Evolutionary conservation across 2,113 vertebrate genomes (phyloP), one percentile per base, ranked within the genome.

Genomic region (Upupa epops): DNA sequence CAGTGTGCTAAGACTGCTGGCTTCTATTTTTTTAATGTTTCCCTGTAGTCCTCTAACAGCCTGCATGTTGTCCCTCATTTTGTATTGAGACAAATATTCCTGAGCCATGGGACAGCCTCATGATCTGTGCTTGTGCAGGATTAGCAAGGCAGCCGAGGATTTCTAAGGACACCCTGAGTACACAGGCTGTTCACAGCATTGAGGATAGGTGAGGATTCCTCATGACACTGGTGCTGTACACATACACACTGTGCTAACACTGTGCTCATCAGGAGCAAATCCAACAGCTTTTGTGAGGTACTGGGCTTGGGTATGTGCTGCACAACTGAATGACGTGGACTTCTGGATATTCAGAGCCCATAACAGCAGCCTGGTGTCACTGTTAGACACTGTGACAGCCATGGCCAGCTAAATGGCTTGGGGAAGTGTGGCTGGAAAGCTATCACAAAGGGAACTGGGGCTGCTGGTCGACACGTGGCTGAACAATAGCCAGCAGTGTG

Each of bases 321-420:
- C 17, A 45, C 29, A 84, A 17, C 40, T 65, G 51, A 49, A 71
- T 54, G 42, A 45, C 0, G 2, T 9, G 21, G 28, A 46, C 12
- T 86, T 89, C 5, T 17, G 32, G 42, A 59, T 63, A 31, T 69
- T 14, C 0, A 7, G 19, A 91, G 28, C 52, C 28, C 71, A 46
- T 1, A 3, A 58, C 19, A 86, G 25, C 42, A 88, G 65, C 16
- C 13, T 52, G 16, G 45, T 42, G 56, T 16, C 45, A 54, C 61
- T 71, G 46, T 9, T 14, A 55, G 28, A 54, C 11, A 7, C 37
- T 19, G 24, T 13, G 46, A 85, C 60, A 54, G 4, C 32, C 8
- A 18, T 0, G 1, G 17, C 19, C 31, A 26, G 16, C 31, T 61
- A 82, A 64, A 42, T 36, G 22, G 7, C 54, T 55, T 0, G 0